Base-by-base conservation (phyloP, 2,113 vertebrate species). In the Syngnathus scovelli region DNA sequence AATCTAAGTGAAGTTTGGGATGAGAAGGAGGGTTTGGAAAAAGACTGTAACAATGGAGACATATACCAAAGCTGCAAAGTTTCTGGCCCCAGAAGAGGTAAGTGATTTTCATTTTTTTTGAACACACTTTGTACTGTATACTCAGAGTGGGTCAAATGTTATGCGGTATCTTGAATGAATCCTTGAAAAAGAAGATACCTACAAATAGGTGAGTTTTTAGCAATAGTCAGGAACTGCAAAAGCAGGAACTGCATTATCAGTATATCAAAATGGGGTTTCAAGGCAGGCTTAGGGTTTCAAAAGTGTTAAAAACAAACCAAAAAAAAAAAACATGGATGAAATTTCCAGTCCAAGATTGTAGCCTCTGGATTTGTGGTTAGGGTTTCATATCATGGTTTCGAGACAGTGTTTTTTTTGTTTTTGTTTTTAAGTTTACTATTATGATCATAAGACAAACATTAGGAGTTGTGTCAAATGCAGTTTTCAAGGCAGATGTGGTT, bases 1-100 rank as follows among this genome's bases (percentile, higher is more conserved):
- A 0, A 21, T 33, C 1, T 1, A 36, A 1, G 8, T 33, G 12
- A 4, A 3, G 5, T 0, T 12, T 5, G 1, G 3, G 27, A 1
- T 36, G 2, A 11, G 4, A 12, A 33, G 56, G 5, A 36, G 56
- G 36, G 19, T 52, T 2, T 13, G 19, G 4, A 6, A 13, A 48
- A 1, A 48, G 15, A 7, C 18, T 48, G 44, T 16, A 16, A 1
- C 1, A 1, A 21, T 21, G 5, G 7, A 59, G 10, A 8, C 36
- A 2, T 13, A 13, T n/a, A 13, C 12, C 1, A 13, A 5, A 41
- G 38, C 7, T 61, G 60, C 12, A 21, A 0, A 39, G 38, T 61
- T 41, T 61, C 38, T 11, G n/a, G 18, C 10, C 11, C 3, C 18
- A 43, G 7, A 41, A 19, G 1, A 61, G 60, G 60, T 61, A 4